phyloP scores from a whole-genome alignment of 1,140 invertebrate genomes.

The Patella vulgata region DNA sequence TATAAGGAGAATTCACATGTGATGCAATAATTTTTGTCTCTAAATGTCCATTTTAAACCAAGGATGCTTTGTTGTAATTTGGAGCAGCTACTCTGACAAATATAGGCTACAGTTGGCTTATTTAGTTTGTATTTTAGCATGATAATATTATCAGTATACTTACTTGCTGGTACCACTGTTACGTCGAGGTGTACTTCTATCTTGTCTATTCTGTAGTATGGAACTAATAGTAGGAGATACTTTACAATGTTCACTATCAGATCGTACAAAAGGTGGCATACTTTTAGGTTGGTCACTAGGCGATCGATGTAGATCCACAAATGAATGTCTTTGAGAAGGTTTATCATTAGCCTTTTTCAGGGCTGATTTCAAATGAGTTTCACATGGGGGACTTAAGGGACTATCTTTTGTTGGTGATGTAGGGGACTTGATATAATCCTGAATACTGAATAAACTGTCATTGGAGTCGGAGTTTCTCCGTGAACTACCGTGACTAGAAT shows the following conservation, averaged over 20 bases:
- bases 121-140: too few relatives aligned
- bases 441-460: conserved; percentile 29
- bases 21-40: too few relatives aligned
- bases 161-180: conserved; percentile 35
- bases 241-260: conserved; percentile 35
- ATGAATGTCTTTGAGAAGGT: conserved; percentile 43
- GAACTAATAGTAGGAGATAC: conserved; percentile 38
- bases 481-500: conserved; percentile 55
- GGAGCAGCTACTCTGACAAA: too few relatives aligned
- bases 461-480: conserved; percentile 52
- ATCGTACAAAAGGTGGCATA: conserved; percentile 30
- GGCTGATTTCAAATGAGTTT: conserved; percentile 44
- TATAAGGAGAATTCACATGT: too few relatives aligned
- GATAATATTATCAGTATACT: too few relatives aligned
- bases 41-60: too few relatives aligned
- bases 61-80: too few relatives aligned
- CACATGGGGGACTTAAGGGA: conserved; percentile 38
- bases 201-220: conserved; percentile 28
- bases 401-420: conserved; percentile 40
- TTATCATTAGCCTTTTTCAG: conserved; percentile 40
- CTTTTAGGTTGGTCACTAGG: conserved; percentile 38
- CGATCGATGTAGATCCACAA: conserved; percentile 28
- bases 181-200: conserved; percentile 33
- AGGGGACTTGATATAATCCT: conserved; percentile 50
- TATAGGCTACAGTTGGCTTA: too few relatives aligned